phyloP scores from a whole-genome alignment of 2,113 vertebrate species.

The Brienomyrus longianalis region DNA sequence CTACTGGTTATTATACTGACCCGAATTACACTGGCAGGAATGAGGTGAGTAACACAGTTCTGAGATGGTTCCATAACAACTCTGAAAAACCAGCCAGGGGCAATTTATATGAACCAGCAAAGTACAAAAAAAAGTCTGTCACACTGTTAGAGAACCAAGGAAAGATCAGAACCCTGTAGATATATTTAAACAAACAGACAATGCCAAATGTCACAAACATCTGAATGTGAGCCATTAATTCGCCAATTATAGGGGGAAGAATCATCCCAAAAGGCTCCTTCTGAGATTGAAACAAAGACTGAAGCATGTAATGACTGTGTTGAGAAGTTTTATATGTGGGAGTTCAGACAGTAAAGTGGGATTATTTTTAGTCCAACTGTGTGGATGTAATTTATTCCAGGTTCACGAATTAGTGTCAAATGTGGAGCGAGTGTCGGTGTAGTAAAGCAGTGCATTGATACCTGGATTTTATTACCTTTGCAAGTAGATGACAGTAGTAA shows the following conservation, averaged over 20 bases:
- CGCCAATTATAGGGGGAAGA: not conserved
- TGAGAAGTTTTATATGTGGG: slow-evolving; percentile 15
- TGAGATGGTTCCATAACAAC: not conserved
- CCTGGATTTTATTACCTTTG: not conserved
- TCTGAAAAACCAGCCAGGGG: not conserved
- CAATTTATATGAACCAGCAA: not conserved
- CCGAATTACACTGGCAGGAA: not conserved
- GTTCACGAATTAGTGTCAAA: not conserved
- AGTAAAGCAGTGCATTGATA: not conserved
- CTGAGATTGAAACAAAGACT: too few species aligned
- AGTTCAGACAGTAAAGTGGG: slow-evolving; percentile 11
- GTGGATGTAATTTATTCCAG: not conserved
- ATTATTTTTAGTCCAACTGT: slow-evolving; percentile 4
- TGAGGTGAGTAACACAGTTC: not conserved
- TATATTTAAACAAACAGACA: not conserved
- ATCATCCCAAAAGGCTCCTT: not conserved
- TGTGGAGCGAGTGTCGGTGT: not conserved
- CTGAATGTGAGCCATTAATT: not conserved
- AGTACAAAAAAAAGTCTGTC: not conserved
- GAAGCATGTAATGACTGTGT: not conserved
- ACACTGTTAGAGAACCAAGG: not conserved
- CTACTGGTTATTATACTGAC: not conserved
- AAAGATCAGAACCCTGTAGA: not conserved
- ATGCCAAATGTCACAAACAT: not conserved
- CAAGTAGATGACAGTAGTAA: not conserved